Percentiles rank a stretch among this genome's conserved stretches.
phyloP scores from a whole-genome alignment of 2,113 vertebrate species.

The Chiloscyllium plagiosum region DNA sequence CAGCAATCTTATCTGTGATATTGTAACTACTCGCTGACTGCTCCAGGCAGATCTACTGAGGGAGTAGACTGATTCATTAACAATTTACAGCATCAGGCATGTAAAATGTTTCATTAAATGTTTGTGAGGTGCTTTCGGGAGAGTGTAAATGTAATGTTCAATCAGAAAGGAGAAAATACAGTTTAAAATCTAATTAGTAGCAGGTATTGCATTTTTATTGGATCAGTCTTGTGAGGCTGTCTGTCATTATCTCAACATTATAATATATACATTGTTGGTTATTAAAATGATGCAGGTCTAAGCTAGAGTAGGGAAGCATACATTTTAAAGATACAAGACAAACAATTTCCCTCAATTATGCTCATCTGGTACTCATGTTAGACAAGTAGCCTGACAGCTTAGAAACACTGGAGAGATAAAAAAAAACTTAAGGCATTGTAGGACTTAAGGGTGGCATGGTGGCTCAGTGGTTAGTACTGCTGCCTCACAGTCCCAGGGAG shows the following conservation, averaged over 20 bases:
- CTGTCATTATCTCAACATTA: neutral
- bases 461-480: too few species aligned
- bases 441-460: too few species aligned
- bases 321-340: neutral
- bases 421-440: too few species aligned
- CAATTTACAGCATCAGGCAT: conserved; percentile 1
- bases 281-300: conserved; percentile 1
- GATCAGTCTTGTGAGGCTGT: neutral
- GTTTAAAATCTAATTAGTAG: conserved; percentile 25
- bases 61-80: neutral
- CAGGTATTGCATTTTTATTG: neutral
- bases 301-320: too few species aligned
- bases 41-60: neutral
- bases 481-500: too few species aligned
- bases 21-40: neutral
- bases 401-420: too few species aligned
- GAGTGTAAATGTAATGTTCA: conserved; percentile 1
- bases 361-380: too few species aligned
- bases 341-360: neutral
- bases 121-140: neutral
- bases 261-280: neutral
- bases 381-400: too few species aligned
- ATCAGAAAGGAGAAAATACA: neutral
- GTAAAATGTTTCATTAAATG: conserved; percentile 27
- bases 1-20: neutral